These are phyloP conservation scores for Euphydryas editha DNA, from an alignment of 2,888 invertebrate genomes.

Conservation along the genomic window DNA sequence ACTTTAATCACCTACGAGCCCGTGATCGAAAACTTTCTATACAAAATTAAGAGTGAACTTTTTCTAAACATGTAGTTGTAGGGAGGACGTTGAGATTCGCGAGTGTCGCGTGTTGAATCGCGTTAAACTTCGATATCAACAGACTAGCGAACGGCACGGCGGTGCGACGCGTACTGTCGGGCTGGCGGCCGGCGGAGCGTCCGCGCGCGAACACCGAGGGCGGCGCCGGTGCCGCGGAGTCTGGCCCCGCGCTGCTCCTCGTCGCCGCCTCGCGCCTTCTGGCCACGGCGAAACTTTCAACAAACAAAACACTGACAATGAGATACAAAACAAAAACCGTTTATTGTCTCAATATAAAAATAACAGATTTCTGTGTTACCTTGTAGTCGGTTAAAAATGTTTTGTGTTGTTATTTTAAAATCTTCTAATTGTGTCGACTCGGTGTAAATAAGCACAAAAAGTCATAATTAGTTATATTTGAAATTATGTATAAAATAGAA, in stretches of 20 bases:
- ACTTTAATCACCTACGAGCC: not conserved
- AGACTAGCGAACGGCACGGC: slow-evolving; percentile 52
- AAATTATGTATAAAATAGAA: too few relatives aligned
- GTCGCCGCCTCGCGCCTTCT: slow-evolving; percentile 18
- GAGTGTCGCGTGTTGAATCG: slow-evolving; percentile 64
- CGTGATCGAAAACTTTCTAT: not conserved
- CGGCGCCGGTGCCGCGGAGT: slow-evolving; percentile 43
- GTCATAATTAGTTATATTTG: too few relatives aligned
- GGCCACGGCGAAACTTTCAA: slow-evolving; percentile 13
- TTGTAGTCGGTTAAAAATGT: too few relatives aligned
- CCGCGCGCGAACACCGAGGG: slow-evolving; percentile 41
- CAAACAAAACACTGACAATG: slow-evolving; percentile 22
- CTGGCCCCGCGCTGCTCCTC: slow-evolving; percentile 37
- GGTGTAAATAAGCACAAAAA: too few relatives aligned
- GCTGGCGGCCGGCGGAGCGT: slow-evolving; percentile 42
- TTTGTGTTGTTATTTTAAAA: too few relatives aligned
- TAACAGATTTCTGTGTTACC: too few relatives aligned
- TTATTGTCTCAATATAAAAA: slow-evolving; percentile 16
- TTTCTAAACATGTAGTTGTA: not conserved
- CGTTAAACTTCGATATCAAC: slow-evolving; percentile 38
- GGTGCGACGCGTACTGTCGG: slow-evolving; percentile 55
- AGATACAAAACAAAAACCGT: slow-evolving; percentile 16
- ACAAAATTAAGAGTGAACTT: not conserved
- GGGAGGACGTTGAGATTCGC: slow-evolving; percentile 46
- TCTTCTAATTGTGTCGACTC: too few relatives aligned